These are phyloP conservation scores for Steinernema scapterisci DNA, from an alignment of 2,888 invertebrate genomes.

Conservation along the genomic window DNA sequence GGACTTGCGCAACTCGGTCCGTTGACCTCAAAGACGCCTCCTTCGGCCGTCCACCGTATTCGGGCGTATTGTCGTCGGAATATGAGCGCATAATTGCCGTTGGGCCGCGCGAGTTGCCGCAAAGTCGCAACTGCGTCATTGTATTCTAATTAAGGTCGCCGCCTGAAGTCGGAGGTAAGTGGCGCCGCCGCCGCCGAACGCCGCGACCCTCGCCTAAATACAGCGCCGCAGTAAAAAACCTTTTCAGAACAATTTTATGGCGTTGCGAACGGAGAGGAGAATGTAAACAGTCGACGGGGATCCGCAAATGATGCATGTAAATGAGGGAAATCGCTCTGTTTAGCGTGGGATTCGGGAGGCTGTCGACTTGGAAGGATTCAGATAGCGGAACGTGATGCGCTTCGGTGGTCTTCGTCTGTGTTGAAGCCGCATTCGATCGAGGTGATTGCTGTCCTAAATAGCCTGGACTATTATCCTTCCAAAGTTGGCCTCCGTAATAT, in stretches of 20 bases:
- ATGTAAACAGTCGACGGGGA: neutral
- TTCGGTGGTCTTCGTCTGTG: too few species aligned
- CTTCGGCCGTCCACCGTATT: conserved; percentile 7
- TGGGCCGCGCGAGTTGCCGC: conserved; percentile 23
- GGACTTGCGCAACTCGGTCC: conserved; percentile 26
- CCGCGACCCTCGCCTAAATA: conserved; percentile 15
- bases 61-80: neutral
- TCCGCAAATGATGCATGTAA: neutral
- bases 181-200: neutral
- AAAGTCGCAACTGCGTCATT: conserved; percentile 24
- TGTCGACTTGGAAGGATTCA: neutral
- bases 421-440: too few species aligned
- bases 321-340: neutral
- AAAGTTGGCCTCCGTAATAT: too few species aligned
- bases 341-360: neutral
- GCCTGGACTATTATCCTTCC: too few species aligned
- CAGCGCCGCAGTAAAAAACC: conserved; percentile 7
- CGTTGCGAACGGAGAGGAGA: conserved; percentile 23
- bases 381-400: too few species aligned
- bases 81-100: conserved; percentile 8
- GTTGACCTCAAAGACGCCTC: conserved; percentile 19
- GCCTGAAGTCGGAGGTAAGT: neutral
- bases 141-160: conserved; percentile 28
- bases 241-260: conserved; percentile 15
- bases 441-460: too few species aligned